Conservation (phyloP, 2,888 invertebrate genomes). For the Drosophila limbata region DNA sequence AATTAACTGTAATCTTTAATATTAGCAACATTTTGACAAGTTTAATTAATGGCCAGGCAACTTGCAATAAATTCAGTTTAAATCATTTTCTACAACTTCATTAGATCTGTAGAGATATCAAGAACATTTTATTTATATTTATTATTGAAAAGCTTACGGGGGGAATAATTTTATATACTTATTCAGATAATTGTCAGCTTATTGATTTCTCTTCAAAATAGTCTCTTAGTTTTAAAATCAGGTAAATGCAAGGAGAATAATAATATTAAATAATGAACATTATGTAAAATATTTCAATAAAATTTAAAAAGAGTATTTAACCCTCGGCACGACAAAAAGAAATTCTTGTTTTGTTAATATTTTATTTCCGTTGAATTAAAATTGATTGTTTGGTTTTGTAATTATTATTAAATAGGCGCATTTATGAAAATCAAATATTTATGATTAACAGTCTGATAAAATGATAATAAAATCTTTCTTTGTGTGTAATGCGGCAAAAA, state of each 20-base stretch:
- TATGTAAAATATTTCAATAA: too few relatives aligned
- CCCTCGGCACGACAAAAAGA: not conserved
- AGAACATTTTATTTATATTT: not conserved
- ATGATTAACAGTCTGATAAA: conserved; percentile 52
- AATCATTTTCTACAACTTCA: not conserved
- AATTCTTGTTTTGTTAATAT: not conserved
- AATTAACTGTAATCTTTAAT: conserved; percentile 22
- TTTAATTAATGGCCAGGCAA: conserved; percentile 9
- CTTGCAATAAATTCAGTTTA: not conserved
- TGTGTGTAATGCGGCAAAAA: conserved; percentile 24
- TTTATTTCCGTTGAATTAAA: conserved; percentile 6
- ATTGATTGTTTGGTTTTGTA: conserved; percentile 11
- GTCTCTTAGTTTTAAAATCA: too few relatives aligned
- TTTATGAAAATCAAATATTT: conserved; percentile 66
- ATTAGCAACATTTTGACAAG: conserved; percentile 19
- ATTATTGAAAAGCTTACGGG: not conserved
- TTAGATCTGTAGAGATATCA: not conserved
- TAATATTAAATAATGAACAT: too few relatives aligned
- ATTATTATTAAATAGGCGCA: conserved; percentile 30
- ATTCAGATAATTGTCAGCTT: too few relatives aligned
- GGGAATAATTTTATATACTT: not conserved
- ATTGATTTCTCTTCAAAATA: too few relatives aligned
- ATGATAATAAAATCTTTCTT: conserved; percentile 35
- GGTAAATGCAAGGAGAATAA: too few relatives aligned
- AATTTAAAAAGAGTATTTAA: not conserved